Conservation (phyloP, 2,113 vertebrate species). For the Solenodon paradoxus region DNA sequence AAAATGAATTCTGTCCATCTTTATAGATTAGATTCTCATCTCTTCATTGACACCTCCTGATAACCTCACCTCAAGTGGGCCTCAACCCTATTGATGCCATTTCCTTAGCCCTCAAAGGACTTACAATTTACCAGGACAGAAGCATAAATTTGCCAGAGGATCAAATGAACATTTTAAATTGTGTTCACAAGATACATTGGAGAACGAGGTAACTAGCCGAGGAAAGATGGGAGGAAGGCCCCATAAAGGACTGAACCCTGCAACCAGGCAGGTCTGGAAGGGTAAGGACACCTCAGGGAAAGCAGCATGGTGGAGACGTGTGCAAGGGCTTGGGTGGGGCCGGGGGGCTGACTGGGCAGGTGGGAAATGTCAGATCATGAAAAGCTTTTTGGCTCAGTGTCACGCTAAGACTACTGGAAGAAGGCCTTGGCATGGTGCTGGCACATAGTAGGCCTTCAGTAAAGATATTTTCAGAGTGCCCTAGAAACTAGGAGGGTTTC, state of each 20-base stretch:
- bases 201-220: neutral
- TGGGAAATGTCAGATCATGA: neutral
- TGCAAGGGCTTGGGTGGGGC: neutral
- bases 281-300: neutral
- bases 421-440: too few species aligned
- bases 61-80: neutral
- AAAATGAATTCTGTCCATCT: neutral
- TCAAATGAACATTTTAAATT: neutral
- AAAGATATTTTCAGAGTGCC: neutral
- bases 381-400: neutral
- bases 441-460: slow-evolving; percentile 11
- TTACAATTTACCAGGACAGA: neutral
- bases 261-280: neutral
- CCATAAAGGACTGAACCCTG: neutral
- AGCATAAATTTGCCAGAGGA: neutral
- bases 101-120: neutral
- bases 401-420: neutral
- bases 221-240: neutral
- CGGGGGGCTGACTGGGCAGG: too few species aligned
- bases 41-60: neutral
- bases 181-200: neutral
- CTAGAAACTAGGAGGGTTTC: neutral
- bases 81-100: neutral
- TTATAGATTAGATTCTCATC: neutral
- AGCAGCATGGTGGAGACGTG: neutral